These are phyloP conservation scores for Lutjanus erythropterus DNA, from an alignment of 2,113 vertebrate genomes.

Conservation along the genomic window DNA sequence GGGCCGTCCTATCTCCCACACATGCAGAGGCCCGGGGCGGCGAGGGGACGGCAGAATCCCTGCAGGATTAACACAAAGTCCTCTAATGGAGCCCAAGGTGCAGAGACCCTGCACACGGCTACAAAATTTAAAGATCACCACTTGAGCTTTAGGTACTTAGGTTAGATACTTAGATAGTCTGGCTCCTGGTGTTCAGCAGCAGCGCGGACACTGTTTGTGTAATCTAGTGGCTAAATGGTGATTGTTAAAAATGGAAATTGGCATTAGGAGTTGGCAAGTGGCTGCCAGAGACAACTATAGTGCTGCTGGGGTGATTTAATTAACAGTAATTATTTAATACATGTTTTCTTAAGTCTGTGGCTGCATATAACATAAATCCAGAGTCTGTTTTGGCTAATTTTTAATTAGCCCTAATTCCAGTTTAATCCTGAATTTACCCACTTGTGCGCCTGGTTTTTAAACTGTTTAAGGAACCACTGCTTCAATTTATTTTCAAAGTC, in stretches of 20 bases:
- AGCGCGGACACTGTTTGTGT: conserved; percentile 13
- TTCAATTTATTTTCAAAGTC: neutral
- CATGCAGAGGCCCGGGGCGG: conserved; percentile 55
- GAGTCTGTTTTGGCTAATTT: conserved; percentile 34
- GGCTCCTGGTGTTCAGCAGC: conserved; percentile 73
- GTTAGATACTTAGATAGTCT: conserved; percentile 57
- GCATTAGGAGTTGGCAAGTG: conserved; percentile 15
- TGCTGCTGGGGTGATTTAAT: conserved; percentile 1
- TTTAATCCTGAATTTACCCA: conserved; percentile 25
- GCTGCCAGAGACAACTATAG: neutral
- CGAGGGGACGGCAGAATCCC: conserved; percentile 44
- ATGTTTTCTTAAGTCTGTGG: neutral
- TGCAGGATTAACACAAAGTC: conserved; percentile 77
- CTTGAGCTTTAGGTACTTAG: conserved; percentile 71
- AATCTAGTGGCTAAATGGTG: conserved; percentile 26
- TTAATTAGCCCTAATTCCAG: conserved; percentile 15
- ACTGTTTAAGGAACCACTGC: neutral
- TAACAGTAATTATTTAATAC: neutral
- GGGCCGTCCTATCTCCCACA: conserved; percentile 56
- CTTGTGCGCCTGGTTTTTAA: conserved; percentile 2
- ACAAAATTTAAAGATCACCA: conserved; percentile 70
- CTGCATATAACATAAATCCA: neutral
- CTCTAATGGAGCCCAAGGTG: conserved; percentile 77
- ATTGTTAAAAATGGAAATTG: conserved; percentile 44
- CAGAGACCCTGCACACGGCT: conserved; percentile 46